phyloP scores from a whole-genome alignment of 1,140 invertebrate genomes.

The Lasioglossum baleicum region DNA sequence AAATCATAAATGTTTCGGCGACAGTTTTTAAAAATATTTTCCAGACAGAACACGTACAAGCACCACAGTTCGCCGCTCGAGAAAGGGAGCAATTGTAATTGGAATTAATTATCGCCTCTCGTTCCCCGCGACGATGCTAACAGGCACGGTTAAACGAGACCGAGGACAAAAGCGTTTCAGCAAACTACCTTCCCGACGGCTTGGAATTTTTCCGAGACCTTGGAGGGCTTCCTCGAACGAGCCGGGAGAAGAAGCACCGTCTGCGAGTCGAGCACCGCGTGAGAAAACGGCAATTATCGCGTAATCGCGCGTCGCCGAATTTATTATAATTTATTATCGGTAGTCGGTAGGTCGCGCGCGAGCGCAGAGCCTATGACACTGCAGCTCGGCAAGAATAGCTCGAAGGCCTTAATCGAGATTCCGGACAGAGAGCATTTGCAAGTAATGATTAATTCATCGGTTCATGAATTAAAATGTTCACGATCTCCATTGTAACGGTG shows the following conservation, averaged over 20 bases:
- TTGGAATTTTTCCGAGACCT: not conserved
- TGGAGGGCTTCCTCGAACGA: not conserved
- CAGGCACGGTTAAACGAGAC: too few relatives aligned
- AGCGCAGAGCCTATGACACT: conserved; percentile 50
- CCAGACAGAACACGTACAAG: too few relatives aligned
- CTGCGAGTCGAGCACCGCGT: not conserved
- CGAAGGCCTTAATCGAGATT: conserved; percentile 56
- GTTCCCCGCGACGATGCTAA: too few relatives aligned
- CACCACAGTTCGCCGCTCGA: too few relatives aligned
- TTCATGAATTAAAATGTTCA: conserved; percentile 68
- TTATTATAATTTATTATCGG: conserved; percentile 46
- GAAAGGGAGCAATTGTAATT: too few relatives aligned
- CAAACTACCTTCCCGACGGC: not conserved
- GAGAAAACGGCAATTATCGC: conserved; percentile 16
- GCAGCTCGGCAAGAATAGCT: conserved; percentile 49
- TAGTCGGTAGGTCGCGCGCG: too few relatives aligned
- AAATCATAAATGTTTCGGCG: too few relatives aligned
- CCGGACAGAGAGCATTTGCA: conserved; percentile 57
- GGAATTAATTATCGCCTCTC: too few relatives aligned
- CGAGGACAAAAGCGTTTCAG: not conserved
- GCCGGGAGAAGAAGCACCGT: not conserved
- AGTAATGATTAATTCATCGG: conserved; percentile 65
- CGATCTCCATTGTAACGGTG: conserved; percentile 66
- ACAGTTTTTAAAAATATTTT: too few relatives aligned
- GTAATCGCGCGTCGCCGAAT: conserved; percentile 37